Evolutionary conservation across 2,888 invertebrate species (phyloP).

Genomic region (Stenurella melanura): DNA sequence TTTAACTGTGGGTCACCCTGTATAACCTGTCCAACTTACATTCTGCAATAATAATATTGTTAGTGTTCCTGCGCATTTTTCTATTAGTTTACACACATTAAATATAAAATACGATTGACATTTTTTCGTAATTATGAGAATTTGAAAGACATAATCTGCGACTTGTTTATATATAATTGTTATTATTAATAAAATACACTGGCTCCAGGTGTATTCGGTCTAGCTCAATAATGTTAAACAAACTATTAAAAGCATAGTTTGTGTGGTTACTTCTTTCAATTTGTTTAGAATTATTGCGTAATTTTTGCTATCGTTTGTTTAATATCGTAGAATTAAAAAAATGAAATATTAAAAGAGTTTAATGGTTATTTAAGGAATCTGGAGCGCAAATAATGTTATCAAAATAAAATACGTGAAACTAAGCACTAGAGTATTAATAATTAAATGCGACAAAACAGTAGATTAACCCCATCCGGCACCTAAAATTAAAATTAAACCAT

Average conservation of each 20-base stretch:
- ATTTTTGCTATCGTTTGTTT: background rate
- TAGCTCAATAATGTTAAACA: constrained; percentile 6
- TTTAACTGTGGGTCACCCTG: no score
- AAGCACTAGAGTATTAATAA: constrained; percentile 33
- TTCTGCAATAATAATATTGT: no score
- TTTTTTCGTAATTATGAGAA: constrained; percentile 10
- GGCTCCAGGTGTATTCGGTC: constrained; percentile 23
- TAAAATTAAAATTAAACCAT: constrained; percentile 59
- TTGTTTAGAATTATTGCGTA: constrained; percentile 12
- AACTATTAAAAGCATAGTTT: constrained; percentile 19
- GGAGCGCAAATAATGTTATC: background rate
- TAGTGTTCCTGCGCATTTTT: background rate
- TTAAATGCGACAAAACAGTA: constrained; percentile 52
- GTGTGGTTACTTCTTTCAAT: constrained; percentile 9
- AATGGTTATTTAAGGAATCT: background rate
- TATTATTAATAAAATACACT: constrained; percentile 13
- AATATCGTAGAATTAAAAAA: background rate
- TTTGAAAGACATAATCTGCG: constrained; percentile 19
- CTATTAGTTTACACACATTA: constrained; percentile 10
- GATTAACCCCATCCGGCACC: constrained; percentile 60
- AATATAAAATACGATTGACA: constrained; percentile 18
- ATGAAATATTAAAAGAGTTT: background rate
- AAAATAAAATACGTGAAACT: constrained; percentile 29
- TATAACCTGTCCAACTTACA: no score
- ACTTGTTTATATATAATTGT: constrained; percentile 13